Evolutionary conservation across 2,113 vertebrate genomes (phyloP).

Genomic region (Pagrus major): DNA sequence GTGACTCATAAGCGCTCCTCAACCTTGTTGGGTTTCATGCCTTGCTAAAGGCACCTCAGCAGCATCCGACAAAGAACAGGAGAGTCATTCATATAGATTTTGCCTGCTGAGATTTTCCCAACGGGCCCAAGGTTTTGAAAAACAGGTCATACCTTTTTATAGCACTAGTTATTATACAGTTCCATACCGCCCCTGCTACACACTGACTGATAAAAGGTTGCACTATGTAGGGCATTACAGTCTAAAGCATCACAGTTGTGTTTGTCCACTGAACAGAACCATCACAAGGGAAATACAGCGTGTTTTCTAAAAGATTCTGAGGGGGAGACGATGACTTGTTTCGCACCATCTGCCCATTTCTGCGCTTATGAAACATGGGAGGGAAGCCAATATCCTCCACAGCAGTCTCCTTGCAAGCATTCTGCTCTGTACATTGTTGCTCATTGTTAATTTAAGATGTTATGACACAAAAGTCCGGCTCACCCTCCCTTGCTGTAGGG

Average conservation of each 20-base stretch:
- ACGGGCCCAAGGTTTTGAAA: constrained; percentile 14
- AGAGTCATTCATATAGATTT: background rate
- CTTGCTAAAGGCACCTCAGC: background rate
- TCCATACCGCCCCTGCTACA: background rate
- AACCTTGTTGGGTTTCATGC: background rate
- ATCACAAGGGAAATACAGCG: background rate
- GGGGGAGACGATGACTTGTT: background rate
- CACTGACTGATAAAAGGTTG: background rate
- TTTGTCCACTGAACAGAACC: constrained; percentile 12
- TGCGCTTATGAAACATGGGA: constrained; percentile 33
- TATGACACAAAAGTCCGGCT: constrained; percentile 55
- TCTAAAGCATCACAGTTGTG: background rate
- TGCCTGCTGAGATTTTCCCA: background rate
- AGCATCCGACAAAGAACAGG: background rate
- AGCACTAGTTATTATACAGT: constrained; percentile 12
- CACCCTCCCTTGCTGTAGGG: constrained; percentile 44
- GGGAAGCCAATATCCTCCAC: constrained; percentile 9
- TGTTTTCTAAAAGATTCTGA: constrained; percentile 25
- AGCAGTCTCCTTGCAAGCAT: background rate
- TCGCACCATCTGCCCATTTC: constrained; percentile 37
- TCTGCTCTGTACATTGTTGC: constrained; percentile 39
- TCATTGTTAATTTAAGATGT: constrained; percentile 75
- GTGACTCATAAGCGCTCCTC: background rate
- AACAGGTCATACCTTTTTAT: constrained; percentile 42
- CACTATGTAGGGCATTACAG: background rate